Conservation (phyloP, 1,140 invertebrate genomes). For the Cotesia vestalis region DNA sequence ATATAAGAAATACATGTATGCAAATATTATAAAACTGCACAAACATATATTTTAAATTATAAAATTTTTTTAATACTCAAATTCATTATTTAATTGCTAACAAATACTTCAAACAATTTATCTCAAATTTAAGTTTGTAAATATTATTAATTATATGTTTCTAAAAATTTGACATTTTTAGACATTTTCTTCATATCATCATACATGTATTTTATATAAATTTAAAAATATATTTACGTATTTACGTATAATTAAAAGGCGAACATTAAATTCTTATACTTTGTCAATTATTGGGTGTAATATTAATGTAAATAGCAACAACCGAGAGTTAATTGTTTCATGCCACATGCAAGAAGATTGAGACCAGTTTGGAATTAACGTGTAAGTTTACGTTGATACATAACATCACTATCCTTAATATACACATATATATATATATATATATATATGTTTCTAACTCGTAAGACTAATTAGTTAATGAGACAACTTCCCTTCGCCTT, state of each 20-base stretch:
- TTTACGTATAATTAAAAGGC: not conserved
- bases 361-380: conserved; percentile 6
- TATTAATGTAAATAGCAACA: not conserved
- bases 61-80: too few relatives aligned
- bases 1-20: too few relatives aligned
- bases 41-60: too few relatives aligned
- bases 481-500: conserved; percentile 24
- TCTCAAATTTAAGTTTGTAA: too few relatives aligned
- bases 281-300: not conserved
- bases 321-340: conserved; percentile 21
- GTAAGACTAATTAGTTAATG: conserved; percentile 38
- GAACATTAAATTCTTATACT: not conserved
- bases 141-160: too few relatives aligned
- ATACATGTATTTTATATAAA: too few relatives aligned
- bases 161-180: too few relatives aligned
- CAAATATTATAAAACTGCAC: too few relatives aligned
- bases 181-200: too few relatives aligned
- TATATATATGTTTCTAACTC: not conserved
- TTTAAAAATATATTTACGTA: not conserved
- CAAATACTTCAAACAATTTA: too few relatives aligned
- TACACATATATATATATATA: too few relatives aligned
- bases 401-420: not conserved
- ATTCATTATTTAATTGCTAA: too few relatives aligned
- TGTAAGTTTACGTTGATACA: not conserved
- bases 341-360: conserved; percentile 9